Evolutionary conservation across 1,140 invertebrate species (phyloP), one percentile per base, ranked within the genome.

Genomic region (Drosophila sturtevanti): DNA sequence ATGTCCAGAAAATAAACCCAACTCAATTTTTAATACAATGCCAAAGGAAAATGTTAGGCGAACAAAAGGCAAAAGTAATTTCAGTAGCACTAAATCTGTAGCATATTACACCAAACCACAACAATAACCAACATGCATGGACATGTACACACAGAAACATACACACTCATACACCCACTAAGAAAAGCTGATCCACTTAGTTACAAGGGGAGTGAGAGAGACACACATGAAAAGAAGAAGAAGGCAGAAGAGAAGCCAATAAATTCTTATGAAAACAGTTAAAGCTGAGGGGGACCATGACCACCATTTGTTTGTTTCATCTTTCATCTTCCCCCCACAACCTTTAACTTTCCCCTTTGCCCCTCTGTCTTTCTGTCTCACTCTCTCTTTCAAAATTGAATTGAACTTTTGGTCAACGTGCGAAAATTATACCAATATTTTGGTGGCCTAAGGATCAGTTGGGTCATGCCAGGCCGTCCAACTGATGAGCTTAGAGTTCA

Each of bases 351-450:
- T 41, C 4, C n/a, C 38, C 3, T 0, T 31, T 12, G 3, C 1
- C 7, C 0, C 16, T 48, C 41, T 4, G 0, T 0, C 6, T 12
- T 2, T 38, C 6, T 59, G 1, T 11, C 16, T 37, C 27, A 6
- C 34, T 35, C 7, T 34, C 7, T 18, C 63, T n/a, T n/a, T n/a
- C n/a, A n/a, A 41, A 81, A 82, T 77, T 86, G 67, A 87, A 78
- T 86, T 81, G 67, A 87, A 87, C 82, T 79, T 71, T 55, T 69
- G 81, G 81, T 70, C 81, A 86, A 68, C 77, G 65, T 68, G 65
- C 66, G 68, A 48, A 61, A 71, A 72, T 67, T 69, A 65, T 62
- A 64, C 44, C 61, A 68, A 63, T 64, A 69, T 63, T 44, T 60
- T 52, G 66, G 72, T 72, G 77, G 61, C 41, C 35, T 9, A 65